These are phyloP conservation scores for Zaprionus davidi DNA, from an alignment of 1,140 invertebrate genomes.

Conservation along the genomic window DNA sequence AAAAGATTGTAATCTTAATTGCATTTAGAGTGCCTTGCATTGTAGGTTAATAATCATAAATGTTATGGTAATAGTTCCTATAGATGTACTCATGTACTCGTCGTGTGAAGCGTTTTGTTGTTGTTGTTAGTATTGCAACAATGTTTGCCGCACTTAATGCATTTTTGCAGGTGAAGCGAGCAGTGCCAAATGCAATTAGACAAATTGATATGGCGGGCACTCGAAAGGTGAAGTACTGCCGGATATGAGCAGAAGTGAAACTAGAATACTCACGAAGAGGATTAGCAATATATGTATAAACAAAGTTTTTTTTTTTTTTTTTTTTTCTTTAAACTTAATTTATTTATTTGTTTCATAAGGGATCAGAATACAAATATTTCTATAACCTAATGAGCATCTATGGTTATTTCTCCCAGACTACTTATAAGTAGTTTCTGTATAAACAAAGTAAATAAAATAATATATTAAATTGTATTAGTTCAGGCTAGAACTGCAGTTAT, in stretches of 20 bases:
- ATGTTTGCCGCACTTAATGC: conserved; percentile 50
- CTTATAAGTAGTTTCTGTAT: too few species aligned
- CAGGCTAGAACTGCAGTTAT: too few species aligned
- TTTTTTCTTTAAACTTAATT: too few species aligned
- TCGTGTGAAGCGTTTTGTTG: conserved; percentile 54
- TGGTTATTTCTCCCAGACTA: too few species aligned
- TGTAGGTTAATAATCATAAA: conserved; percentile 82
- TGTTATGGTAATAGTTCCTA: conserved; percentile 78
- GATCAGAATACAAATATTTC: too few species aligned
- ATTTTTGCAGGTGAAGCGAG: conserved; percentile 22
- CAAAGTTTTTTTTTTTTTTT: too few species aligned
- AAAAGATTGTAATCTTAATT: conserved; percentile 81
- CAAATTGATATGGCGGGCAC: conserved; percentile 43
- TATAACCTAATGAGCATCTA: too few species aligned
- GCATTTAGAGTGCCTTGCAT: conserved; percentile 82
- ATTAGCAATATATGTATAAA: background rate
- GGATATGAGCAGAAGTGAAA: background rate
- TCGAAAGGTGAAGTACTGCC: background rate
- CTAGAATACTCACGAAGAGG: too few species aligned
- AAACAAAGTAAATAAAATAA: too few species aligned
- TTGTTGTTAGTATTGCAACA: conserved; percentile 49
- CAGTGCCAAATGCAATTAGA: conserved; percentile 43
- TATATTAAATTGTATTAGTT: too few species aligned
- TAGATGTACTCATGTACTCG: conserved; percentile 38
- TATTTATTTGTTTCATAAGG: too few species aligned